phyloP scores from a whole-genome alignment of 2,113 vertebrate species.

The Gymnobelideus leadbeateri region DNA sequence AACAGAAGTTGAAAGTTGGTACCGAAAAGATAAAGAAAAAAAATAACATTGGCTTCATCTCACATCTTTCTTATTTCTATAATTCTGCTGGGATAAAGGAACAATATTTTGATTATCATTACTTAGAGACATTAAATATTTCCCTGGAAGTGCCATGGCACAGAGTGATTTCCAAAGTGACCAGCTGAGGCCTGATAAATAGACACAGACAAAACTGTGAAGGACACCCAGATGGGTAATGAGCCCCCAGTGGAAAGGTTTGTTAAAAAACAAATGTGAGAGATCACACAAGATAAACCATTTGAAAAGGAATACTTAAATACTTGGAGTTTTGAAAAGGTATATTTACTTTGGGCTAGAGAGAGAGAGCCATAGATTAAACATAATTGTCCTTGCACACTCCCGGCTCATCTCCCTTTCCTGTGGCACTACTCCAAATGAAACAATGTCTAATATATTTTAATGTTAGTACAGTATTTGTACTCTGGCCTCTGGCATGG shows the following conservation, averaged over 20 bases:
- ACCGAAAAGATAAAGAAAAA: not conserved
- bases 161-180: not conserved
- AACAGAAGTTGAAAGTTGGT: not conserved
- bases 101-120: too few species aligned
- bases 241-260: conserved; percentile 6
- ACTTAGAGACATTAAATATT: not conserved
- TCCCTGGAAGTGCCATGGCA: not conserved
- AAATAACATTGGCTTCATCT: not conserved
- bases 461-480: not conserved
- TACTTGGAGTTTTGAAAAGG: conserved; percentile 30
- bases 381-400: not conserved
- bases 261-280: conserved; percentile 15
- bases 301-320: conserved; percentile 43
- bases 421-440: conserved; percentile 2
- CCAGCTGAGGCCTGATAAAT: not conserved
- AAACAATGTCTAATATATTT: not conserved
- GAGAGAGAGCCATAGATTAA: not conserved
- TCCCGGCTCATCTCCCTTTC: not conserved
- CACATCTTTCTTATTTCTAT: not conserved
- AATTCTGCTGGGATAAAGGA: not conserved
- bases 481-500: not conserved
- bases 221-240: not conserved
- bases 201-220: not conserved
- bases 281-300: conserved; percentile 9
- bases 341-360: conserved; percentile 15